A percentile compares a stretch with the other conserved stretches of the same genome.
Conservation (phyloP, 2,797 vertebrate genomes). For the Lacerta agilis region DNA sequence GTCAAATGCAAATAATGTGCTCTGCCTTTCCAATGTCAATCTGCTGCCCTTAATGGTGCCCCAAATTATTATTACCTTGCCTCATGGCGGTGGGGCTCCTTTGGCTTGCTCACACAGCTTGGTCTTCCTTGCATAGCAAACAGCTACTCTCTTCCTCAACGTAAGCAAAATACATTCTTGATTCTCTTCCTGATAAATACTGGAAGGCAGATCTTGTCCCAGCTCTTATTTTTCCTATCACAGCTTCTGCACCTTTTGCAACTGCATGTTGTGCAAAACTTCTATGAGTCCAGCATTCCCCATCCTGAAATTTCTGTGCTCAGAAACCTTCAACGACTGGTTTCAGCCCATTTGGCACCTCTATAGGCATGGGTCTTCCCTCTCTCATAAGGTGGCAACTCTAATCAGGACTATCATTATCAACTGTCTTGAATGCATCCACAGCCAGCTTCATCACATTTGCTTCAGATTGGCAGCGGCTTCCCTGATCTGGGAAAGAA, state of each 20-base stretch:
- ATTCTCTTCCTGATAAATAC: not conserved
- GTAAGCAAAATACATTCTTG: not conserved
- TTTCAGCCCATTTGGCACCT: not conserved
- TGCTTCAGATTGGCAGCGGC: not conserved
- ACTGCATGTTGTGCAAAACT: not conserved
- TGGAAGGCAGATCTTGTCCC: not conserved
- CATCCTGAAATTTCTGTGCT: not conserved
- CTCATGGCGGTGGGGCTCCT: no score
- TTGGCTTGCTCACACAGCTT: no score
- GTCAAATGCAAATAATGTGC: no score
- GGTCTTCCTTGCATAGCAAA: no score
- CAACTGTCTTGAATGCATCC: not conserved
- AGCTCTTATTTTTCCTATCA: not conserved
- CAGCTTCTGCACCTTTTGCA: not conserved
- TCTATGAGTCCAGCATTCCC: not conserved
- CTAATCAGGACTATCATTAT: not conserved
- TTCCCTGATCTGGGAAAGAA: fast-evolving
- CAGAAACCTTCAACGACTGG: not conserved
- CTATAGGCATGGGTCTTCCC: no score
- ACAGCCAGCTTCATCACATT: not conserved
- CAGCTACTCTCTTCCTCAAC: not conserved
- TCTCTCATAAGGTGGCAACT: not conserved
- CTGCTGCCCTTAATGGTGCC: no score
- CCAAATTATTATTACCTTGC: no score
- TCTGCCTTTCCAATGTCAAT: no score